Base-by-base conservation (phyloP, 2,888 invertebrate genomes). In the Keiferia lycopersicella region DNA sequence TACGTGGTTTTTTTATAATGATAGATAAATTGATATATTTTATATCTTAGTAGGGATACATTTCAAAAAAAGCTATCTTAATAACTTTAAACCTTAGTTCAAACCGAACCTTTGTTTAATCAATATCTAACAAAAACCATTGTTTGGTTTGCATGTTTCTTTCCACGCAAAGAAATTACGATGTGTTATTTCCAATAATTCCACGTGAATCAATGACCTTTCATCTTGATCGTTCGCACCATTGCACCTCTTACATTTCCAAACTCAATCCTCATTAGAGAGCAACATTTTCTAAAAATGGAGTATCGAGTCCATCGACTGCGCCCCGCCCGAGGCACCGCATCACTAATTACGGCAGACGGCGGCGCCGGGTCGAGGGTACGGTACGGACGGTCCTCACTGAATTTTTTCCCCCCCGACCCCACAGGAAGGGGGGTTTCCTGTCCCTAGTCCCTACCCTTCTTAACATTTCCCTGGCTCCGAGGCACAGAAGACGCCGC, bases 341-440 rank as follows among this genome's bases (percentile, higher is more conserved):
- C 90, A 87, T 88, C 90, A 89, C 91, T 91, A 91, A 89, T 90
- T 89, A 89, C 88, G 82, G 77, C 88, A 89, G 90, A 88, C 89
- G 82, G 76, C 79, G 77, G 86, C 83, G 85, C 80, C 84, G 86
- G 89, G 84, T 87, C 84, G 83, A 91, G 86, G 85, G 88, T 87
- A 89, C 85, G 82, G 87, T 87, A 83, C 86, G 88, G 87, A 89
- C 85, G 82, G 87, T 87, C 83, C 86, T 84, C 83, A 72, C 82
- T 87, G 89, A 86, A 90, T 89, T 87, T 90, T 86, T 86, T 89
- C 84, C 86, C 50, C 61, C 81, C 81, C 78, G 83, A 81, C 82
- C 87, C 84, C 77, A 84, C 83, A 82, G 84, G 83, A 82, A 80
- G 79, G 62, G 82, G 75, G 81, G 78, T 74, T 80, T 84, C 87